Conservation (phyloP, 2,888 invertebrate genomes). For the Platycheirus rosarum region DNA sequence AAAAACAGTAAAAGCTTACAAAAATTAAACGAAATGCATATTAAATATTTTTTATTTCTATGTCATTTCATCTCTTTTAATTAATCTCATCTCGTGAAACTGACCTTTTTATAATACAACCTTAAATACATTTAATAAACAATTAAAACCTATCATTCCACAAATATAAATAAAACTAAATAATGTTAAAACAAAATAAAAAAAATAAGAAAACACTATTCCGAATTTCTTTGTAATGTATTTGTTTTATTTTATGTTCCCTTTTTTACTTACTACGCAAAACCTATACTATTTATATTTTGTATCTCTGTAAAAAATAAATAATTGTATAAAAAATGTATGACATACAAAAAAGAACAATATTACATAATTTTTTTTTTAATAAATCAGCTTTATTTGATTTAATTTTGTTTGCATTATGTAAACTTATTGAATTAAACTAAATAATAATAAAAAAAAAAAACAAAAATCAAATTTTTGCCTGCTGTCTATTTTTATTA, state of each 20-base stretch:
- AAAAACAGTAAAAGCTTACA: slow-evolving; percentile 43
- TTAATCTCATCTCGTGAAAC: slow-evolving; percentile 63
- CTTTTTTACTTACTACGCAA: slow-evolving; percentile 61
- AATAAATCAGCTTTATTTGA: slow-evolving; percentile 47
- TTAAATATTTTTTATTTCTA: slow-evolving; percentile 33
- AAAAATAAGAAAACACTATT: slow-evolving; percentile 50
- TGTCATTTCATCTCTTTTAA: slow-evolving; percentile 39
- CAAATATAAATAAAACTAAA: slow-evolving; percentile 52
- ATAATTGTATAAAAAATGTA: slow-evolving; percentile 38
- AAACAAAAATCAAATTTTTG: slow-evolving; percentile 66
- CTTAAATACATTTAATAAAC: slow-evolving; percentile 56
- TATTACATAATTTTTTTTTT: slow-evolving; percentile 32
- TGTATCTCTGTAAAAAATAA: slow-evolving; percentile 62
- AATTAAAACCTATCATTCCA: slow-evolving; percentile 66
- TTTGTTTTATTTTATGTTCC: slow-evolving; percentile 50
- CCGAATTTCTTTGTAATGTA: slow-evolving; percentile 61
- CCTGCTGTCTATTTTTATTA: slow-evolving; percentile 72
- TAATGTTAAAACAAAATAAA: slow-evolving; percentile 40
- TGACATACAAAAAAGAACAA: slow-evolving; percentile 18
- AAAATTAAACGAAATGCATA: slow-evolving; percentile 46
- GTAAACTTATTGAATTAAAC: slow-evolving; percentile 33
- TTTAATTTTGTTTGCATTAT: slow-evolving; percentile 34
- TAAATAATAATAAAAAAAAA: slow-evolving; percentile 15
- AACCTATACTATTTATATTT: slow-evolving; percentile 64
- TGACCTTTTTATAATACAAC: slow-evolving; percentile 58